Evolutionary conservation across 2,113 vertebrate species (phyloP).

Genomic region (Marcusenius ussheri): DNA sequence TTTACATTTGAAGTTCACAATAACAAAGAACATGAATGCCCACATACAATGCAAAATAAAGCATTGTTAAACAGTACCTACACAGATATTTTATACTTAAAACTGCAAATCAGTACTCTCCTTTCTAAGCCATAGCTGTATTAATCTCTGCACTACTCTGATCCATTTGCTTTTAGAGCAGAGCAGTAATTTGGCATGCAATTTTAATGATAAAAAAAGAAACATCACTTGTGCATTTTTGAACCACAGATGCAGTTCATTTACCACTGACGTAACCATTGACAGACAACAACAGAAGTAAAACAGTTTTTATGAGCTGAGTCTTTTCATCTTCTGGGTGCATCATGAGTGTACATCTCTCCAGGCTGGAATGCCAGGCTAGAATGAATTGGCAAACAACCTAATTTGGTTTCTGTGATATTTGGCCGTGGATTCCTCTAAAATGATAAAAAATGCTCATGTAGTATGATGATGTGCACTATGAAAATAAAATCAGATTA

Average conservation of each 20-base stretch:
- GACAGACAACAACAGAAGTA: background rate
- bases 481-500: background rate
- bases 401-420: background rate
- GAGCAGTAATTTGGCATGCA: background rate
- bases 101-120: background rate
- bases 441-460: background rate
- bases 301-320: background rate
- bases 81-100: background rate
- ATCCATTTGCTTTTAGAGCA: background rate
- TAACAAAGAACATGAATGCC: background rate
- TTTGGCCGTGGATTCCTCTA: background rate
- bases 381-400: background rate
- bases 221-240: background rate
- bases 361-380: background rate
- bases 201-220: background rate
- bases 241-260: background rate
- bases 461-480: background rate
- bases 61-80: background rate
- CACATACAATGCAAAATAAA: background rate
- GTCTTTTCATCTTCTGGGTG: background rate
- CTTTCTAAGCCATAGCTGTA: background rate
- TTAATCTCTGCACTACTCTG: background rate
- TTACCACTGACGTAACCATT: background rate
- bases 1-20: background rate
- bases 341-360: background rate